phyloP scores from a whole-genome alignment of 2,113 vertebrate species.

The Odontophorus gujanensis region DNA sequence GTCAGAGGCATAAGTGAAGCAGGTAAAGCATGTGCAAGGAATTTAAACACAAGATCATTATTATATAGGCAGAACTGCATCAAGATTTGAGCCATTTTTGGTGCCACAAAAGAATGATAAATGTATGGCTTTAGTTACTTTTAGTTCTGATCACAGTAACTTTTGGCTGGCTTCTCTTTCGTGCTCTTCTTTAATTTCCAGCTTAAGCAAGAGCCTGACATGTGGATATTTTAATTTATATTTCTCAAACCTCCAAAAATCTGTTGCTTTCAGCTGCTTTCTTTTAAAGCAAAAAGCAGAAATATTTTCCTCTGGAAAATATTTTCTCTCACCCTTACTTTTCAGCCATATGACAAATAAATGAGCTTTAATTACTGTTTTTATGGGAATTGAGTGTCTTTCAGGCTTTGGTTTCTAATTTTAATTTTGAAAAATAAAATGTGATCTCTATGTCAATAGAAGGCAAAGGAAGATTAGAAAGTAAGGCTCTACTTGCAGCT shows the following conservation, averaged over 20 bases:
- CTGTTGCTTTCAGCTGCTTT: not conserved
- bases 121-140: not conserved
- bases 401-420: constrained; percentile 30
- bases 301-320: not conserved
- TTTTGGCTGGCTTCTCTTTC: not conserved
- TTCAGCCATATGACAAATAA: not conserved
- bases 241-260: constrained; percentile 9
- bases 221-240: not conserved
- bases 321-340: not conserved
- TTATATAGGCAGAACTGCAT: not conserved
- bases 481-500: constrained; percentile 44
- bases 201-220: not conserved
- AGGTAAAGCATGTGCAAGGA: not conserved
- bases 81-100: not conserved
- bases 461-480: constrained; percentile 49
- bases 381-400: not conserved
- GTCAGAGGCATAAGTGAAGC: not conserved
- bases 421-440: constrained; percentile 36
- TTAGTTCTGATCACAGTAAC: not conserved
- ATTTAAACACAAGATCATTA: not conserved
- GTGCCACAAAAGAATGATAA: not conserved
- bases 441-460: not conserved
- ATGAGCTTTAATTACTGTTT: constrained; percentile 56
- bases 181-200: not conserved
- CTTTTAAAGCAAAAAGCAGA: not conserved